These are phyloP conservation scores for Lasiurus borealis DNA, from an alignment of 2,113 vertebrate species.

Conservation along the genomic window DNA sequence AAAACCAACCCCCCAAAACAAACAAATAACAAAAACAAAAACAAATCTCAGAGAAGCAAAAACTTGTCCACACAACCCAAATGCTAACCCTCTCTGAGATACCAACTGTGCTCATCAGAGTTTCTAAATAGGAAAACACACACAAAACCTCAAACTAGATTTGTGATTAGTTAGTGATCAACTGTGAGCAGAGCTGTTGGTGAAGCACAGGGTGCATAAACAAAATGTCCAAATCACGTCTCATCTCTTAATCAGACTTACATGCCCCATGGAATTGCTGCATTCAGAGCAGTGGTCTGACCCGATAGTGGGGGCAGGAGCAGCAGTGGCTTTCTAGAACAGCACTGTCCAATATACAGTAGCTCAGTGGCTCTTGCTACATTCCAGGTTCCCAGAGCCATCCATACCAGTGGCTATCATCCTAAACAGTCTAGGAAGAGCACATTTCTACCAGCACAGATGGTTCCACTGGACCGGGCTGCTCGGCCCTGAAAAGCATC, in stretches of 20 bases:
- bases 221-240: background rate
- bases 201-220: background rate
- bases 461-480: background rate
- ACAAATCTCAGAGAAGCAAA: background rate
- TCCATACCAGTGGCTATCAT: background rate
- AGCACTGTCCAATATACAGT: background rate
- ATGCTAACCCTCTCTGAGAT: background rate
- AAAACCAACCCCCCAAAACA: too few species aligned
- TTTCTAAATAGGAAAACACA: conserved; percentile 1
- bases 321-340: background rate
- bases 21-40: too few species aligned
- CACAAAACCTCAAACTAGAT: background rate
- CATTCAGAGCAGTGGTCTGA: background rate
- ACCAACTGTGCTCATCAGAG: background rate
- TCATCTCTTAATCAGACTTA: background rate
- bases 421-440: background rate
- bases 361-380: background rate
- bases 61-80: background rate
- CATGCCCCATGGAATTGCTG: background rate
- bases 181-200: background rate
- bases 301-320: background rate
- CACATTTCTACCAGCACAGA: background rate
- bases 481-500: background rate
- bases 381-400: background rate
- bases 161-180: background rate